Evolutionary conservation across 2,888 invertebrate species (phyloP), one percentile per base, ranked within the genome.

Genomic region (Epistrophella euchroma): DNA sequence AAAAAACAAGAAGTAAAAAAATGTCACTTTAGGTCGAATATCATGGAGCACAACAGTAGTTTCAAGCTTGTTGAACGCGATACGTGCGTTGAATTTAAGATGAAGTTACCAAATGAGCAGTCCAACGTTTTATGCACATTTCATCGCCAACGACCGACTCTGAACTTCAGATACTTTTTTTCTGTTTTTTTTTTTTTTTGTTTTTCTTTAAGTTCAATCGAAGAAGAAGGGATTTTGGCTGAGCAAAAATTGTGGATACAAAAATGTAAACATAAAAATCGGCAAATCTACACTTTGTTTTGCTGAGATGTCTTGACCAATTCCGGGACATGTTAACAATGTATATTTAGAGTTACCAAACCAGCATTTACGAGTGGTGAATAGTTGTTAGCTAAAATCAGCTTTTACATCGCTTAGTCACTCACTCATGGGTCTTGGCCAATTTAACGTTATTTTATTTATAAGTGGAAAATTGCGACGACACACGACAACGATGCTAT

Each of bases 71-170:
- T 87, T 87, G 83, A 81, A 75, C 72, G 76, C 66, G 78, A 52
- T 84, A 87, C 88, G 88, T 88, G 88, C 72, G 72, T 40, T 86
- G 85, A 88, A 88, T 86, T 74, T 55, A 73, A 85, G 87, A 84
- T 75, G 77, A 80, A 81, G 32, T 43, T 72, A 76, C 56, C 81
- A 81, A 88, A 75, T 79, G 88, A 88, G 62, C 77, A 56, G 86
- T 66, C 74, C 70, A 86, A 86, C 64, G 70, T 86, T 86, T 82
- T 81, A 81, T 86, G 73, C 64, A 78, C 77, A 78, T 58, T 60
- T 72, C 80, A 56, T 77, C 56, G 40, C 80, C 68, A 70, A 73
- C 76, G 62, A 85, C 71, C 75, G 64, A 71, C 75, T 71, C 72
- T 80, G 80, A 85, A 85, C 72, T 76, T 32, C 40, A 74, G 71